Evolutionary conservation across 2,113 vertebrate species (phyloP).

Genomic region (Ailuropoda melanoleuca): DNA sequence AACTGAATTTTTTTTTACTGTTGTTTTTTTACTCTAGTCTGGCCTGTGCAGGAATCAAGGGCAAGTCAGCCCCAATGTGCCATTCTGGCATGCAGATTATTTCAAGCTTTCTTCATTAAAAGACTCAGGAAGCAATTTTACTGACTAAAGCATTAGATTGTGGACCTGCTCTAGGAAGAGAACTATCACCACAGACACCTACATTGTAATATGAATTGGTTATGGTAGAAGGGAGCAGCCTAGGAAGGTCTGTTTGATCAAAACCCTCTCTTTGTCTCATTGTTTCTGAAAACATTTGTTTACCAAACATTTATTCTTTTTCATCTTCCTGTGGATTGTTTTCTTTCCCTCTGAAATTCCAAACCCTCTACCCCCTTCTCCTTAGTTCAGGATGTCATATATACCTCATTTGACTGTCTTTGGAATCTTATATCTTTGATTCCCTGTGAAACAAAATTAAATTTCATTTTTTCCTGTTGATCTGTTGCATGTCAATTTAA

Average conservation of each 20-base stretch:
- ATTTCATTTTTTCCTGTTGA: not conserved
- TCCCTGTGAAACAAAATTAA: not conserved
- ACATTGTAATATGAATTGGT: too few species aligned
- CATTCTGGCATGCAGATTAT: not conserved
- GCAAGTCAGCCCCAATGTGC: not conserved
- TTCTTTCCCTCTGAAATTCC: not conserved
- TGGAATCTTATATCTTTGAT: not conserved
- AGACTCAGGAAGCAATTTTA: not conserved
- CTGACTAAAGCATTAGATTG: not conserved
- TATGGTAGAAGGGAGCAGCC: not conserved
- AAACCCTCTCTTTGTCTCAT: not conserved
- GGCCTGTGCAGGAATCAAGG: not conserved
- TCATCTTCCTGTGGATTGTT: not conserved
- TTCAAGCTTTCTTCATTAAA: not conserved
- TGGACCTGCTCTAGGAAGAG: not conserved
- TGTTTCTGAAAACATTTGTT: not conserved
- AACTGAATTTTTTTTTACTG: not conserved
- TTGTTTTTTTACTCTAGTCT: not conserved
- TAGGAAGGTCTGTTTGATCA: not conserved
- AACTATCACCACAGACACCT: not conserved
- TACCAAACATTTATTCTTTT: not conserved
- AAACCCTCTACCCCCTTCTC: not conserved
- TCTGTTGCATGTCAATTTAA: not conserved
- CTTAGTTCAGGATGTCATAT: not conserved
- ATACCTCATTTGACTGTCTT: not conserved